These are phyloP conservation scores for Pangasius macronema DNA, from an alignment of 2,797 vertebrate genomes.

Conservation along the genomic window DNA sequence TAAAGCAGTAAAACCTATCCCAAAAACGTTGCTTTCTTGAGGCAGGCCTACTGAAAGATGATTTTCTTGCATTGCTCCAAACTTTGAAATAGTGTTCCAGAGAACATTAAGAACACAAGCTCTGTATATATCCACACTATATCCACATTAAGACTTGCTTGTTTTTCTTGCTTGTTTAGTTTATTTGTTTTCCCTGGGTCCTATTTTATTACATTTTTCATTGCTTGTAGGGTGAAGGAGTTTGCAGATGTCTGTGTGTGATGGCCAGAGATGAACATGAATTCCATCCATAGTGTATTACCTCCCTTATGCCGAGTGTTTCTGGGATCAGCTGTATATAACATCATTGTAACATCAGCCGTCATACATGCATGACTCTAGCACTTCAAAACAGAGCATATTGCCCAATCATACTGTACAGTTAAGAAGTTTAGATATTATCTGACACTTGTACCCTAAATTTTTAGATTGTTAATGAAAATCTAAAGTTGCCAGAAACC, in stretches of 20 bases:
- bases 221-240: neutral
- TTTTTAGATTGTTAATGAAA: neutral
- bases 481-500: neutral
- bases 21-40: neutral
- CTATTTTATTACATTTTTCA: neutral
- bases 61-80: neutral
- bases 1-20: neutral
- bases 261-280: neutral
- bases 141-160: neutral
- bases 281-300: neutral
- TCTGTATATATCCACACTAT: neutral
- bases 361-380: neutral
- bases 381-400: neutral
- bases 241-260: neutral
- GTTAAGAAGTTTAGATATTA: neutral
- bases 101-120: neutral
- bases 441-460: neutral
- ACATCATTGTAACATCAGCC: neutral
- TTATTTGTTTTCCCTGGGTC: neutral
- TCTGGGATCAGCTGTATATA: neutral
- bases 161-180: too few relatives aligned
- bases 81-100: neutral
- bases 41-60: neutral
- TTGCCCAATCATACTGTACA: neutral
- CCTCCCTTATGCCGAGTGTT: neutral